Base-by-base conservation (phyloP, 1,140 invertebrate genomes). In the Meloidogyne floridensis region DNA sequence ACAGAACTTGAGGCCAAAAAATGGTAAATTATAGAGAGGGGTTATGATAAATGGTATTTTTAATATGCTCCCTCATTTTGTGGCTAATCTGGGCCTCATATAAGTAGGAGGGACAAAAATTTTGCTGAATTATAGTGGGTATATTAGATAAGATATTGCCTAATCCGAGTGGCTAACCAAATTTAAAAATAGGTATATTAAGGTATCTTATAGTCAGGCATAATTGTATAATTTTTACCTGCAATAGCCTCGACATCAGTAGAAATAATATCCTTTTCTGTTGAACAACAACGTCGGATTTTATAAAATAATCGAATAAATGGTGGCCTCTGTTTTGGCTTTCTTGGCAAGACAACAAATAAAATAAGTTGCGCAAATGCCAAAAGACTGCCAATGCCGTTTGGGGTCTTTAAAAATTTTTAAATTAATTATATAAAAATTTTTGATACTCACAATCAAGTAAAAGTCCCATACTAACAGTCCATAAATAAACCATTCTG, bases 401-500 rank as follows among this genome's bases (percentile, higher is more conserved):
- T 89, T 18, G 88, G 88, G 10, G 81, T 83, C 87, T 90, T 51
- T 80, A 87, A 87, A 43, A 54, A 42, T 74, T 83, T 10, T 47
- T 11, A 53, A 47, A 43, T 47, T 6, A 51, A n/a, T 15, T n/a
- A 54, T 47, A 9, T 20, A n/a, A 43, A 32, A 11, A 59, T 76
- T 76, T 59, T 13, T 11, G 56, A 59, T 71, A 84, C 87, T 86
- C 82, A 89, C 89, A 83, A 89, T 89, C 47, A 89, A 83, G 75
- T 89, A 89, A 80, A 89, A 90, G 71, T 89, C 88, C 59, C 80
- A 72, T 65, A 82, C 80, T 42, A 89, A 81, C 43, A 89, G 81
- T 47, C 88, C 88, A 75, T 89, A 89, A 2, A 89, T 15, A 75
- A 89, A 89, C 88, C 88, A 89, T 81, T 89, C 88, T 42, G 86